phyloP scores from a whole-genome alignment of 2,888 invertebrate species.

The Mythimna lalbum region DNA sequence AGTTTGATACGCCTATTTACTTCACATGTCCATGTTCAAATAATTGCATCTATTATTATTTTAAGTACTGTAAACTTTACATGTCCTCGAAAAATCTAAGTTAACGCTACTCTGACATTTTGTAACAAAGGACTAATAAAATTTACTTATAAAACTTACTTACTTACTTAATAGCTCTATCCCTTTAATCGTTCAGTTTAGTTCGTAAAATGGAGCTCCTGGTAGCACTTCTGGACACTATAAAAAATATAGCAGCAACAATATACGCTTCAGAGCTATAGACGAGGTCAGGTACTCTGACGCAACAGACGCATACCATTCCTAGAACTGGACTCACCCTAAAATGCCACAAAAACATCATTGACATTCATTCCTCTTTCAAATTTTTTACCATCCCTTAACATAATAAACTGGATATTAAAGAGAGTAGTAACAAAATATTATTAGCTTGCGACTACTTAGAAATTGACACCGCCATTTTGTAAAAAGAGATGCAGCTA shows the following conservation, averaged over 20 bases:
- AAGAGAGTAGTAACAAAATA: neutral
- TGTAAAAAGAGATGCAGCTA: constrained; percentile 21
- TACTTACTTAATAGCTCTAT: too few relatives aligned
- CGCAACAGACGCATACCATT: constrained; percentile 10
- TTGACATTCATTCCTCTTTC: constrained; percentile 19
- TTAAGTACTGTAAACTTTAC: too few relatives aligned
- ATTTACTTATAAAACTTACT: too few relatives aligned
- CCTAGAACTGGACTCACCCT: constrained; percentile 19
- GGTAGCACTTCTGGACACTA: neutral
- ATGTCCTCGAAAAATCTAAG: too few relatives aligned
- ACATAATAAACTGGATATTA: constrained; percentile 20
- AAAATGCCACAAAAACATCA: constrained; percentile 42
- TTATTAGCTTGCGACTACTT: constrained; percentile 4
- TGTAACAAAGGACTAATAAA: too few relatives aligned
- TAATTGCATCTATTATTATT: too few relatives aligned
- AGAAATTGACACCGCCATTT: constrained; percentile 6
- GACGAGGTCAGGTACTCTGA: neutral
- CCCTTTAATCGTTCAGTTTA: too few relatives aligned
- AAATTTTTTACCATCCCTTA: constrained; percentile 9
- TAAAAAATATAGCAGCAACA: neutral
- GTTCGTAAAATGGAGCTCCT: too few relatives aligned
- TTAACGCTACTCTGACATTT: too few relatives aligned
- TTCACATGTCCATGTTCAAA: too few relatives aligned
- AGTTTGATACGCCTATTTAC: too few relatives aligned
- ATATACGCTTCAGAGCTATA: neutral